Percentiles rank a stretch among this genome's conserved stretches.
phyloP scores from a whole-genome alignment of 2,113 vertebrate species.

The Gymnogyps californianus region DNA sequence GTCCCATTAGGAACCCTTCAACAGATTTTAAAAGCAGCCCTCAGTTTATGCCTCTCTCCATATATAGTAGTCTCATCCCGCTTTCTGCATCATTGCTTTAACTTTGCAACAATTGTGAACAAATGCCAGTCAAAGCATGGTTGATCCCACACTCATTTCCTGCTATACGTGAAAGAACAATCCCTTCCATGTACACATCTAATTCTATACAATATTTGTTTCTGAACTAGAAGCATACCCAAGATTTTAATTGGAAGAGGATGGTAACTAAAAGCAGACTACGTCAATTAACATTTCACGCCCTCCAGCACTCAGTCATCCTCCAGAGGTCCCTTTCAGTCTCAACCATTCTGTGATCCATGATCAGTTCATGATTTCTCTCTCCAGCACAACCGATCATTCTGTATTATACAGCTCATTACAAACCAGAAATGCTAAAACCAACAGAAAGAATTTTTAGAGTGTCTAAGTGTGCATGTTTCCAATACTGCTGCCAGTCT shows the following conservation, averaged over 20 bases:
- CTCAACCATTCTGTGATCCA: neutral
- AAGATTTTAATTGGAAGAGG: neutral
- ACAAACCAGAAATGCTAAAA: neutral
- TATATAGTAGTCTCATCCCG: neutral
- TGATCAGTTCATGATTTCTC: rapidly evolving
- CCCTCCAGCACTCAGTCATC: neutral
- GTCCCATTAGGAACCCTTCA: neutral
- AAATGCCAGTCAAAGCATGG: neutral
- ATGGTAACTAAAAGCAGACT: neutral
- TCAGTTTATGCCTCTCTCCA: neutral
- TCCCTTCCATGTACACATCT: rapidly evolving
- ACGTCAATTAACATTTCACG: neutral
- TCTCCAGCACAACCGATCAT: neutral
- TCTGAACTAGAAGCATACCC: neutral
- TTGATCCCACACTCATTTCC: neutral
- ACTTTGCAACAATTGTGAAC: neutral
- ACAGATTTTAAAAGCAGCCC: neutral
- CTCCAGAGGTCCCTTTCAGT: neutral
- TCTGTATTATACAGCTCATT: neutral
- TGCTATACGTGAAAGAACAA: neutral
- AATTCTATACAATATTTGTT: neutral
- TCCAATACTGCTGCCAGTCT: neutral
- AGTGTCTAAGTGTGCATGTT: neutral
- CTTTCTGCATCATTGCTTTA: neutral
- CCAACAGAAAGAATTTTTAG: neutral